Evolutionary conservation across 2,888 invertebrate genomes (phyloP).

Genomic region (Apotomis turbidana): DNA sequence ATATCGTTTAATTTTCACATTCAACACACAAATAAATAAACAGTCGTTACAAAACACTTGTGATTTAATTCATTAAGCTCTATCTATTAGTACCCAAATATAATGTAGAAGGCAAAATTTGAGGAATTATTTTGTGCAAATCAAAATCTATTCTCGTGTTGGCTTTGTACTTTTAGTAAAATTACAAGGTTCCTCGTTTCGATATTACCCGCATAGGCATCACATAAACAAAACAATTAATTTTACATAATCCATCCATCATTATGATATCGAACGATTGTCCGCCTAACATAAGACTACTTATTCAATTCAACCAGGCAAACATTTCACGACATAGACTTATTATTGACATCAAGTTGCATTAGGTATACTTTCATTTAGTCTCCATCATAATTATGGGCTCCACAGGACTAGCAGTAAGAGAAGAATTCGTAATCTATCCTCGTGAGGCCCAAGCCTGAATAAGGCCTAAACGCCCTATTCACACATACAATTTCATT

Average conservation of each 20-base stretch:
- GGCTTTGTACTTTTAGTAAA: constrained; percentile 10
- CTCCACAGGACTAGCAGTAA: no score
- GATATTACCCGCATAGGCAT: neutral
- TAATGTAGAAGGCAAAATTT: constrained; percentile 33
- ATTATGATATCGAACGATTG: neutral
- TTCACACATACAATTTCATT: no score
- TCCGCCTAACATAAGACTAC: neutral
- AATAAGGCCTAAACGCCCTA: no score
- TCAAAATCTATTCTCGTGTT: constrained; percentile 2
- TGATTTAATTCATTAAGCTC: constrained; percentile 33
- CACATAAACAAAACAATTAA: neutral
- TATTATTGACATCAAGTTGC: neutral
- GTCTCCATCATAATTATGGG: no score
- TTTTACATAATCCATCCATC: neutral
- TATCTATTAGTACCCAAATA: constrained; percentile 6
- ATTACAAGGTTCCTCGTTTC: neutral
- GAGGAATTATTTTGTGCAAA: constrained; percentile 19
- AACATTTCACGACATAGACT: neutral
- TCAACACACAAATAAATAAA: constrained; percentile 41
- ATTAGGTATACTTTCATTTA: neutral
- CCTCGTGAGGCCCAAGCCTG: no score
- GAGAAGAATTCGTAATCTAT: no score
- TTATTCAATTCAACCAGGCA: neutral
- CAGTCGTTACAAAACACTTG: constrained; percentile 28
- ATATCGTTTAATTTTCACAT: constrained; percentile 32